These are phyloP conservation scores for Dufourea novaeangliae DNA, from an alignment of 1,140 invertebrate species.

Conservation along the genomic window DNA sequence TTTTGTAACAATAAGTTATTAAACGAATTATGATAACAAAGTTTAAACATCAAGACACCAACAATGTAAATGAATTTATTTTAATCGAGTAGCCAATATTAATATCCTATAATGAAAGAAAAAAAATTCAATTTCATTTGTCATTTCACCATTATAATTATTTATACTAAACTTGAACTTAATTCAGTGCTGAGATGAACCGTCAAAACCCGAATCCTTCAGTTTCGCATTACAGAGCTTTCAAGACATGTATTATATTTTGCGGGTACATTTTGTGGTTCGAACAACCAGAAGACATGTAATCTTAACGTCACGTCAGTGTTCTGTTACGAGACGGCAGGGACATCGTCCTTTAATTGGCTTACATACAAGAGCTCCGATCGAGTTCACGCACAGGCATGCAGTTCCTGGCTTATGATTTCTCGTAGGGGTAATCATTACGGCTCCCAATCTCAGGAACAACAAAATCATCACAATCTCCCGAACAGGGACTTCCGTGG, in stretches of 20 bases:
- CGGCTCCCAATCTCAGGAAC: neutral
- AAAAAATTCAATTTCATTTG: too few species aligned
- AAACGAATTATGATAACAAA: too few species aligned
- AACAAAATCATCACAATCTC: constrained; percentile 3
- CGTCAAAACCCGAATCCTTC: too few species aligned
- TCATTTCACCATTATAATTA: too few species aligned
- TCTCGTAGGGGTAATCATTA: constrained; percentile 27
- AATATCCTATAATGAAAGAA: too few species aligned
- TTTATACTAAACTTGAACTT: too few species aligned
- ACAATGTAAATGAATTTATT: too few species aligned
- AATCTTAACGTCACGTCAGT: neutral
- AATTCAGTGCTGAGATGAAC: too few species aligned
- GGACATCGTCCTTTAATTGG: constrained; percentile 27
- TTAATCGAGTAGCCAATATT: too few species aligned
- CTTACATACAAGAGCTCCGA: neutral
- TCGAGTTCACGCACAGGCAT: constrained; percentile 19
- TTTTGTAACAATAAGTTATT: too few species aligned
- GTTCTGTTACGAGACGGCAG: constrained; percentile 23
- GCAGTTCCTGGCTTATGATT: constrained; percentile 51
- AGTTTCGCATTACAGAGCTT: neutral
- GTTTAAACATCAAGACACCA: too few species aligned
- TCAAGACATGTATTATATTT: constrained; percentile 8
- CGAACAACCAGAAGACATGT: constrained; percentile 13
- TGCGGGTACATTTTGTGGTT: constrained; percentile 3
- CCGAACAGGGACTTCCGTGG: neutral